Evolutionary conservation across 2,888 invertebrate species (phyloP), one percentile per base, ranked within the genome.

Genomic region (Cataglyphis cursor): DNA sequence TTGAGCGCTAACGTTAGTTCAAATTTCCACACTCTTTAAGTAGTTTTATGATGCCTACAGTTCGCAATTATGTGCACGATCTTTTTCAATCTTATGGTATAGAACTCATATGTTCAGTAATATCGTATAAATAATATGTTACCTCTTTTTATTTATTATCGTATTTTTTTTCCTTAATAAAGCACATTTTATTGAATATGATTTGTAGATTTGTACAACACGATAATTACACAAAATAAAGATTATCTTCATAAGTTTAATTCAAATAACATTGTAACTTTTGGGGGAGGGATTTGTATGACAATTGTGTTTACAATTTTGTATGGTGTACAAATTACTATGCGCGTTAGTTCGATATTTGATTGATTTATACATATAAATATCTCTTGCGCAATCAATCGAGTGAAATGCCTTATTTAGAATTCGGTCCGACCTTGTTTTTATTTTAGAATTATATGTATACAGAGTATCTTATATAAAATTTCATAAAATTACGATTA

Each of bases 301-400:
- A 12, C 8, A 35, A 62, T 8, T 73, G 12, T 15, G 12, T 18
- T 35, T 24, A 12, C 10, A 48, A 24, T 41, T 31, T 48, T 48
- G 12, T n/a, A 18, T 15, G 41, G n/a, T 21, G 15, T 57, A 38
- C 31, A 18, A 44, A 35, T 70, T 59, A 41, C 15, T 5, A 31
- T 0, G 15, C 64, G 68, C 24, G 65, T 66, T 76, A 24, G 24
- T 59, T 44, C 44, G 35, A 21, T 57, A 38, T 28, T 28, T 41
- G 41, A 78, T 68, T 70, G 78, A 70, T 44, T 78, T 70, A 70
- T 48, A 6, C 59, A 78, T 48, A n/a, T 70, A 78, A 78, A 59
- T 78, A 59, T 44, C 12, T 70, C 31, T 59, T 78, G 70, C 78
- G 44, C 78, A 70, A 78, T 70, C 78, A 70, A 78, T 78, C 78